phyloP scores from a whole-genome alignment of 2,113 vertebrate species.

The Scopus umbretta region DNA sequence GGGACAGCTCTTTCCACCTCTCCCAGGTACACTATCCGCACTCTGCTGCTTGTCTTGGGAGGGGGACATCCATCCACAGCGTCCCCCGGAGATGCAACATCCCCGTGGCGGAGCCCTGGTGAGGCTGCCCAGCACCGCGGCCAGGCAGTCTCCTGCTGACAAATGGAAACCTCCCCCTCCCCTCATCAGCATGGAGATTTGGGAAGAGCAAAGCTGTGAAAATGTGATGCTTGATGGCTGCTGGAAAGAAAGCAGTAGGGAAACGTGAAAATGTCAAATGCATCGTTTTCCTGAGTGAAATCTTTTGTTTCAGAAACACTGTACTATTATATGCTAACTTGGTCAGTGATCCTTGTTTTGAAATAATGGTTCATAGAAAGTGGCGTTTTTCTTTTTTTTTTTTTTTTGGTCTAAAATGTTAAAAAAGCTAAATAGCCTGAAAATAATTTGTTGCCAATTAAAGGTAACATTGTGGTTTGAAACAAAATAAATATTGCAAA shows the following conservation, averaged over 20 bases:
- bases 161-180: neutral
- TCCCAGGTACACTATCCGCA: too few relatives aligned
- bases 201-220: neutral
- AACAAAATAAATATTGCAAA: neutral
- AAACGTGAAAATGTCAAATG: neutral
- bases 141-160: neutral
- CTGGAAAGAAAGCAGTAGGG: neutral
- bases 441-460: neutral
- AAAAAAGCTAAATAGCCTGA: neutral
- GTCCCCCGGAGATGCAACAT: neutral
- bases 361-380: neutral
- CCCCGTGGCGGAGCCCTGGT: neutral
- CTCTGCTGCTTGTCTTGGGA: neutral
- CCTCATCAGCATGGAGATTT: fast-evolving
- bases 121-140: neutral
- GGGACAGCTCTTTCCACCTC: neutral
- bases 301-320: neutral
- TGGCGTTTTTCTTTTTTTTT: too few relatives aligned
- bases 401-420: neutral
- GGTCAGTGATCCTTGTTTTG: neutral
- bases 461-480: neutral
- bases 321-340: neutral
- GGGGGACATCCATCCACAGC: neutral
- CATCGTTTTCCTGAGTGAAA: neutral
- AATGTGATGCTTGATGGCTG: neutral